A percentile compares a stretch with the other conserved stretches of the same genome.
Evolutionary conservation across 2,113 vertebrate species (phyloP).

Genomic region (Sula dactylatra): DNA sequence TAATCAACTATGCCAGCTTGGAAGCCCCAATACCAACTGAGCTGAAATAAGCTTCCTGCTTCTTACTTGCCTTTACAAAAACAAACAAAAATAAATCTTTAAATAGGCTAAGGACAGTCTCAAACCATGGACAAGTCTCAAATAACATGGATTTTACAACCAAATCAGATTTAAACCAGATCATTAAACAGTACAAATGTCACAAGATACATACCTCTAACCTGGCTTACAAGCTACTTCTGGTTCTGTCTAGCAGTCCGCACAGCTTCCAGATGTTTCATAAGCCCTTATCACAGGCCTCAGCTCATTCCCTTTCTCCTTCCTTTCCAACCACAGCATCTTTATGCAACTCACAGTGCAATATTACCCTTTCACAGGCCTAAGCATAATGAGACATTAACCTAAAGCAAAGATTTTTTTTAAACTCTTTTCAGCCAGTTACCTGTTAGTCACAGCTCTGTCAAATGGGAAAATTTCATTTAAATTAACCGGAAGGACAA

Average conservation of each 20-base stretch:
- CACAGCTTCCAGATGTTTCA: not conserved
- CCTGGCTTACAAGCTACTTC: not conserved
- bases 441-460: not conserved
- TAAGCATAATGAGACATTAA: not conserved
- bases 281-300: not conserved
- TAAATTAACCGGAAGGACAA: not conserved
- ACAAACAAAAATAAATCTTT: not conserved
- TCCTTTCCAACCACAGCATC: not conserved
- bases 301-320: not conserved
- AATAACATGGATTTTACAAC: not conserved
- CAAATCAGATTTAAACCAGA: not conserved
- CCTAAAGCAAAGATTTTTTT: not conserved
- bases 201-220: not conserved
- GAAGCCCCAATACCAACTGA: not conserved
- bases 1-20: not conserved
- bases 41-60: not conserved
- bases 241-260: not conserved
- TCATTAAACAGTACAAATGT: not conserved
- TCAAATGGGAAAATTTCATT: not conserved
- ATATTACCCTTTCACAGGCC: not conserved
- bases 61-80: not conserved
- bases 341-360: not conserved
- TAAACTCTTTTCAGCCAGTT: not conserved
- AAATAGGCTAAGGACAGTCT: not conserved
- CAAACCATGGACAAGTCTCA: not conserved